A percentile compares a stretch with the other conserved stretches of the same genome.
phyloP scores from a whole-genome alignment of 2,888 invertebrate genomes.

The Scaptomyza reducta region DNA sequence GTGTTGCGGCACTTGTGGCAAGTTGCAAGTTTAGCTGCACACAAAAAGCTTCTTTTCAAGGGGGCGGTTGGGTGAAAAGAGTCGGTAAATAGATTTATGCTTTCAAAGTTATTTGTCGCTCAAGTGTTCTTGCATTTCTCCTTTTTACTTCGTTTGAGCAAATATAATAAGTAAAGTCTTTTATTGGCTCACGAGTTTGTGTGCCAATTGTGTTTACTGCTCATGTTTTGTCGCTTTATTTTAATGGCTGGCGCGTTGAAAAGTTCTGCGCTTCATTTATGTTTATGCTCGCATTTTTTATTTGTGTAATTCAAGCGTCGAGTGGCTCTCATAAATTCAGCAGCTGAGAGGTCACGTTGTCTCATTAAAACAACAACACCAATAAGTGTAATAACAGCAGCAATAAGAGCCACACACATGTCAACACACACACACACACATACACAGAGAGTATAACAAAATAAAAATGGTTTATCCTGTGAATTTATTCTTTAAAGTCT shows the following conservation, averaged over 20 bases:
- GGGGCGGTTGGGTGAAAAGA: background rate
- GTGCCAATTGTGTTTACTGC: slow-evolving; percentile 68
- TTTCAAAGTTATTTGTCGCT: slow-evolving; percentile 59
- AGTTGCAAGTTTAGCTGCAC: slow-evolving; percentile 9
- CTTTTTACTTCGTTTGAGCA: slow-evolving; percentile 2
- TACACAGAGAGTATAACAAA: slow-evolving; percentile 2
- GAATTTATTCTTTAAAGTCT: slow-evolving; percentile 6
- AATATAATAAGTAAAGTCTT: slow-evolving; percentile 51
- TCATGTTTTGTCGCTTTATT: slow-evolving; percentile 80
- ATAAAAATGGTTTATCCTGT: slow-evolving; percentile 20
- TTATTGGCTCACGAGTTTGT: slow-evolving; percentile 34
- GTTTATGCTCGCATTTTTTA: slow-evolving; percentile 72
- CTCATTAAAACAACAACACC: slow-evolving; percentile 74
- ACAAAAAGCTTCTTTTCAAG: slow-evolving; percentile 10
- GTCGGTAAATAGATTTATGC: slow-evolving; percentile 70
- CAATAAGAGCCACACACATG: slow-evolving; percentile 53
- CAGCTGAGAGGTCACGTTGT: slow-evolving; percentile 71
- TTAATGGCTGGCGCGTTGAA: slow-evolving; percentile 65
- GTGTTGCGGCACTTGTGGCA: slow-evolving; percentile 6
- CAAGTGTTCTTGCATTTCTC: slow-evolving; percentile 34
- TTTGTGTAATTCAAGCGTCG: slow-evolving; percentile 71
- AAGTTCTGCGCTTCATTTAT: slow-evolving; percentile 62
- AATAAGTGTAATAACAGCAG: slow-evolving; percentile 61
- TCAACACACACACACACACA: slow-evolving; percentile 20
- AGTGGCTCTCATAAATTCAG: slow-evolving; percentile 70